Percentiles rank a stretch among this genome's conserved stretches.
Conservation (phyloP, 1,140 invertebrate genomes). For the Drosophila gunungcola region DNA sequence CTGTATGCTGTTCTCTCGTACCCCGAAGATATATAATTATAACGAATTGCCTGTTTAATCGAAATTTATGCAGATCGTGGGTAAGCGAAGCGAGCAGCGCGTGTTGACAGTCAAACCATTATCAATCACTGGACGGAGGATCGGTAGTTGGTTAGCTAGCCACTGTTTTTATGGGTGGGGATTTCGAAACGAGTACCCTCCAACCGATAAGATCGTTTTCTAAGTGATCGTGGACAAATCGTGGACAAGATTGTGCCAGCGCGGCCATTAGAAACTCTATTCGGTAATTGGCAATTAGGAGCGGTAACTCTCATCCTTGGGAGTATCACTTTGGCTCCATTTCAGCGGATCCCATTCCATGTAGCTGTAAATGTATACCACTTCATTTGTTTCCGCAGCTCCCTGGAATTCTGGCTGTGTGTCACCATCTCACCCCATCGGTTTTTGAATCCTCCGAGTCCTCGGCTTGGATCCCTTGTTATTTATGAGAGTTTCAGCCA, state of each 20-base stretch:
- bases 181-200: neutral
- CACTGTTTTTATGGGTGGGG: constrained; percentile 29
- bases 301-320: neutral
- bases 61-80: constrained; percentile 73
- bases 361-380: constrained; percentile 65
- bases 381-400: constrained; percentile 49
- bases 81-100: constrained; percentile 41
- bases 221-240: constrained; percentile 62
- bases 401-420: constrained; percentile 35
- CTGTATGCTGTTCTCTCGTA: too few relatives aligned
- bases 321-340: constrained; percentile 21
- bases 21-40: constrained; percentile 45
- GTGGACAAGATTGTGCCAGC: constrained; percentile 45
- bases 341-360: constrained; percentile 8
- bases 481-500: constrained; percentile 54
- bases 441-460: constrained; percentile 10
- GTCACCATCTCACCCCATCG: constrained; percentile 39
- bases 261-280: constrained; percentile 41
- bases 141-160: constrained; percentile 26
- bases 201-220: constrained; percentile 55
- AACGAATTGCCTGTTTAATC: constrained; percentile 67
- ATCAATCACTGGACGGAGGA: constrained; percentile 60
- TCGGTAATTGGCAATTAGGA: constrained; percentile 50
- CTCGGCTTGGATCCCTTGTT: constrained; percentile 17
- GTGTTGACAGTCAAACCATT: constrained; percentile 58